Evolutionary conservation across 2,113 vertebrate genomes (phyloP).

Genomic region (Serinus canaria): DNA sequence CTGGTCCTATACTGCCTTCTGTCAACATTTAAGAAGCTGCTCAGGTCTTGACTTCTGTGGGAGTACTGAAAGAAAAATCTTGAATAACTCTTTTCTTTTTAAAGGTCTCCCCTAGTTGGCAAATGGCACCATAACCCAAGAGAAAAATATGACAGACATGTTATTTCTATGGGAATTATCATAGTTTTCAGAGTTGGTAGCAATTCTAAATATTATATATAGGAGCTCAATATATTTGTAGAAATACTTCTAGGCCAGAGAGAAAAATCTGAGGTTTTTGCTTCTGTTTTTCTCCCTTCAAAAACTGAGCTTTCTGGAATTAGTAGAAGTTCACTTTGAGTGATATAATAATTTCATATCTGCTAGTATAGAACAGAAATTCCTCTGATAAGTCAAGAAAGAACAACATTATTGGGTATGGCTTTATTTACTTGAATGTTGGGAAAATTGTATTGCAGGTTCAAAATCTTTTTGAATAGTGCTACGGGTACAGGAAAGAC

Average conservation of each 20-base stretch:
- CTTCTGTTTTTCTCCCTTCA: background rate
- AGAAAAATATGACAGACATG: slow-evolving; percentile 36
- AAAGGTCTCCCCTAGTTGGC: slow-evolving; percentile 40
- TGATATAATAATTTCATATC: background rate
- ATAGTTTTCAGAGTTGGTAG: background rate
- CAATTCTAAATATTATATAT: background rate
- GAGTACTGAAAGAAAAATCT: slow-evolving; percentile 38
- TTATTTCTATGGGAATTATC: slow-evolving; percentile 20
- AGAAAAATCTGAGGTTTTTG: background rate
- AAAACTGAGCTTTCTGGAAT: background rate
- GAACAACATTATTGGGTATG: background rate
- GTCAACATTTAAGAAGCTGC: slow-evolving; percentile 43
- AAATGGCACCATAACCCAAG: slow-evolving; percentile 35
- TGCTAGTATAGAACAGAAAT: background rate
- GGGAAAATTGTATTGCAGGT: background rate
- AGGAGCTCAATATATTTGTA: slow-evolving; percentile 6
- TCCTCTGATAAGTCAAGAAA: background rate
- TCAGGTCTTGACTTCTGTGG: slow-evolving; percentile 32
- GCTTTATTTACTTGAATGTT: background rate
- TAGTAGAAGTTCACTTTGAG: background rate
- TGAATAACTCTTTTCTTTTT: slow-evolving; percentile 23
- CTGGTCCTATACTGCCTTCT: slow-evolving; percentile 17
- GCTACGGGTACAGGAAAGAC: background rate
- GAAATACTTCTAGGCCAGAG: background rate
- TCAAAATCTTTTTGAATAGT: background rate